Conservation (phyloP, 2,888 invertebrate genomes). For the Noctua janthina region DNA sequence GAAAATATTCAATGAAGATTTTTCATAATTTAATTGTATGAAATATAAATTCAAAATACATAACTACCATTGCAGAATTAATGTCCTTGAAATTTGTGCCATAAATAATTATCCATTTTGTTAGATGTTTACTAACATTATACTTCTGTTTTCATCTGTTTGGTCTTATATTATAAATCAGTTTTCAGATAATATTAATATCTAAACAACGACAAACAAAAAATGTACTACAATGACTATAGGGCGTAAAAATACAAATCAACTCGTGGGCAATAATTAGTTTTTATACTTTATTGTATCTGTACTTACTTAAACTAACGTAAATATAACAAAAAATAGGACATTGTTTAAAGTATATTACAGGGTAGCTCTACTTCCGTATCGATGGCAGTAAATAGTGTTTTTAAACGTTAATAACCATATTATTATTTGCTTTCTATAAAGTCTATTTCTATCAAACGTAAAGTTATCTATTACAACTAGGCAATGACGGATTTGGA, state of each 20-base stretch:
- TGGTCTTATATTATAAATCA: slow-evolving; percentile 7
- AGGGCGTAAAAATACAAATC: slow-evolving; percentile 8
- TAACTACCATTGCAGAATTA: slow-evolving; percentile 3
- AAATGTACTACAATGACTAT: slow-evolving; percentile 9
- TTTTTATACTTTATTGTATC: slow-evolving; percentile 40
- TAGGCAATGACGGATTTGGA: slow-evolving; percentile 20
- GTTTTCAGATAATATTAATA: slow-evolving; percentile 9
- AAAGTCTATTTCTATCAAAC: slow-evolving; percentile 10
- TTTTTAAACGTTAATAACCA: slow-evolving; percentile 11
- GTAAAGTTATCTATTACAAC: slow-evolving; percentile 25
- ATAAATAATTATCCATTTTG: slow-evolving; percentile 18
- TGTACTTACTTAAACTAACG: slow-evolving; percentile 42
- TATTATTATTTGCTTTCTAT: slow-evolving; percentile 14
- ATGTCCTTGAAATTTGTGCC: slow-evolving; percentile 37
- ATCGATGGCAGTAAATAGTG: slow-evolving; percentile 21
- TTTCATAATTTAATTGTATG: slow-evolving; percentile 16
- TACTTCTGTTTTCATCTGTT: slow-evolving; percentile 8
- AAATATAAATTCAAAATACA: slow-evolving; percentile 35
- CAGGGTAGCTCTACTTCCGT: slow-evolving; percentile 19
- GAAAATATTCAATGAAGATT: slow-evolving; percentile 30
- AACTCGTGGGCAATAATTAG: slow-evolving; percentile 6
- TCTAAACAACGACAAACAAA: slow-evolving; percentile 6
- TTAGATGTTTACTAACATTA: slow-evolving; percentile 12
- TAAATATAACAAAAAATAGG: slow-evolving; percentile 23
- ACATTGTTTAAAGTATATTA: slow-evolving; percentile 31